Evolutionary conservation across 2,888 invertebrate species (phyloP), one percentile per base, ranked within the genome.

Genomic region (Xylocampa areola): DNA sequence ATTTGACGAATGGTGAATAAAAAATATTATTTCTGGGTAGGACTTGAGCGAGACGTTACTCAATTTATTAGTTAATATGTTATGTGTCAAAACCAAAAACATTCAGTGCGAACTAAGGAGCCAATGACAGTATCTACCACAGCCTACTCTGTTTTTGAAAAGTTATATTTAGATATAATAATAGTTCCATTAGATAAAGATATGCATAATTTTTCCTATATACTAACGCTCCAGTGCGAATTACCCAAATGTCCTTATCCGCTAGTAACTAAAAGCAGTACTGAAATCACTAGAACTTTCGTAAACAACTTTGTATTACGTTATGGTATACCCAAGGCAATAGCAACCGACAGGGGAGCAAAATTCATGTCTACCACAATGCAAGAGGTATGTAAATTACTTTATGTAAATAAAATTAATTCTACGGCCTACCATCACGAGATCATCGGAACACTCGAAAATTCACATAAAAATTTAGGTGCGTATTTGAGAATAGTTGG

Each of bases 391-490:
- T 63, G 70, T 55, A 47, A 45, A 27, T 7, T 62, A 13, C 19
- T 67, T 17, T 16, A 52, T 6, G 67, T 67, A 1, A 40, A 53
- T n/a, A n/a, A n/a, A n/a, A n/a, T n/a, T 7, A 44, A 21, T 4
- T 60, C 60, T 6, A 61, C 69, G 3, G 60, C 63, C 0, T 66
- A 61, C 7, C 66, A 59, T 14, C 66, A 66, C 25, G 16, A 66
- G 23, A 39, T 16, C 5, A 49, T 66, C 2, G 54, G 65, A 1
- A 35, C 63, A 0, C 8, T 66, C 1, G 58, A 66, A 10, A 33
- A 33, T 16, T 16, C 33, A 2, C 33, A 33, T n/a, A 36, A 36
- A 6, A n/a, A n/a, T n/a, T n/a, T n/a, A n/a, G n/a, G n/a, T n/a
- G n/a, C 49, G 2, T 37, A 13, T 37, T 14, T 37, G 6, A 6